Conservation (phyloP, 2,888 invertebrate genomes). For the Lymantria monacha region DNA sequence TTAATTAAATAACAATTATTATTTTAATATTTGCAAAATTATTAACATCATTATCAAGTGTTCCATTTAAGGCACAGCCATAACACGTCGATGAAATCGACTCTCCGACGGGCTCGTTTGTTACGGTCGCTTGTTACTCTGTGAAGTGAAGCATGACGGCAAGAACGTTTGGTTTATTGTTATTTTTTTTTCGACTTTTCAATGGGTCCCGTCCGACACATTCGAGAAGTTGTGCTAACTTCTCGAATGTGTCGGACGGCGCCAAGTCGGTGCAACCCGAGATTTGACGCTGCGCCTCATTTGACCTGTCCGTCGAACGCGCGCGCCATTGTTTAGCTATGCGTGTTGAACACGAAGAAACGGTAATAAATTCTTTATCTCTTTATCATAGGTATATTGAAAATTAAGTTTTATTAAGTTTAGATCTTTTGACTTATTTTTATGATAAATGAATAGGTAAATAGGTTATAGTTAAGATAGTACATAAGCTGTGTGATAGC, state of each 20-base stretch:
- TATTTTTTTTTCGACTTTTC: conserved; percentile 49
- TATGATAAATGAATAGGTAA: no score
- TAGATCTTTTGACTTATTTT: no score
- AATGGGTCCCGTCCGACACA: no score
- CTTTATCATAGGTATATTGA: conserved; percentile 45
- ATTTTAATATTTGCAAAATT: background rate
- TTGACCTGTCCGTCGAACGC: conserved; percentile 66
- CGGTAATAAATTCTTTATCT: conserved; percentile 50
- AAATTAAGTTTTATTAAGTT: conserved; percentile 3
- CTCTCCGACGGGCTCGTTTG: conserved; percentile 49
- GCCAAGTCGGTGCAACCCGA: conserved; percentile 75
- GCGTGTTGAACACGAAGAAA: conserved; percentile 58
- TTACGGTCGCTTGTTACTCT: conserved; percentile 65
- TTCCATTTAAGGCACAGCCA: background rate
- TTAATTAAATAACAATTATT: background rate
- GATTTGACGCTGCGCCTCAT: conserved; percentile 74
- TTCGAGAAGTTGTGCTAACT: conserved; percentile 70
- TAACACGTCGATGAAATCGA: conserved; percentile 37
- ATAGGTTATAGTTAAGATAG: no score
- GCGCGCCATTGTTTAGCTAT: conserved; percentile 66
- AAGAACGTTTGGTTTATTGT: conserved; percentile 58
- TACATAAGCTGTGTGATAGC: no score
- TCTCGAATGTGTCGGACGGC: conserved; percentile 66
- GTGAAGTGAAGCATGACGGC: conserved; percentile 63
- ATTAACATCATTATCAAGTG: background rate